Base-by-base conservation (phyloP, 2,888 invertebrate species). In the Tipula confusa region DNA sequence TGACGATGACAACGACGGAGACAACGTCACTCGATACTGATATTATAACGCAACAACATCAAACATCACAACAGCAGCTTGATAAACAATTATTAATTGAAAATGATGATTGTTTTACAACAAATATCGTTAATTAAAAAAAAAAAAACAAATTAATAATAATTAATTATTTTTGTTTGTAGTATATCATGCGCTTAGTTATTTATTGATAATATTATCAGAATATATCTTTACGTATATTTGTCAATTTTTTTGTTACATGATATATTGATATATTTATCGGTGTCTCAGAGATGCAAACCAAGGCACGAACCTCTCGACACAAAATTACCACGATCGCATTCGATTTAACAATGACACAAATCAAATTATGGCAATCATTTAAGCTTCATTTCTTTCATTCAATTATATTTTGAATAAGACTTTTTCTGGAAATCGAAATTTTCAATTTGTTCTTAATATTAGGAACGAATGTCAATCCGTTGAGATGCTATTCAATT, bases 1-100 rank as follows among this genome's bases (percentile, higher is more conserved):
- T 88, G 91, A 86, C 92, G 89, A 91, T 92, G 90, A 90, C 91
- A 90, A 90, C 91, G 90, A 88, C 91, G 90, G 82, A 91, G 91
- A 85, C 90, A 88, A 85, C 91, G 88, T 87, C 86, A 85, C 86
- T 84, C 29, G 83, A 88, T 85, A 85, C 88, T 85, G 85, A 84
- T 85, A 86, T 84, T 87, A 85, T 85, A 86, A 85, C 64, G 24
- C 64, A 64, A 64, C 64, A 64, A 81, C 85, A n/a, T n/a, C n/a
- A 83, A 85, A 86, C 82, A 64, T 24, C 18, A 43, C 38, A 24
- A 5, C 38, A 15, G 82, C 38, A 38, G 82, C 28, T 82, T 43
- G 33, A 64, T 38, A 83, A 83, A 18, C 29, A 80, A 80, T 29
- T 24, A 4, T 28, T 80, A 15, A 48, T 43, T 48, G 24, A 29